These are phyloP conservation scores for Trichonephila clavipes DNA, from an alignment of 1,140 invertebrate species.

Conservation along the genomic window DNA sequence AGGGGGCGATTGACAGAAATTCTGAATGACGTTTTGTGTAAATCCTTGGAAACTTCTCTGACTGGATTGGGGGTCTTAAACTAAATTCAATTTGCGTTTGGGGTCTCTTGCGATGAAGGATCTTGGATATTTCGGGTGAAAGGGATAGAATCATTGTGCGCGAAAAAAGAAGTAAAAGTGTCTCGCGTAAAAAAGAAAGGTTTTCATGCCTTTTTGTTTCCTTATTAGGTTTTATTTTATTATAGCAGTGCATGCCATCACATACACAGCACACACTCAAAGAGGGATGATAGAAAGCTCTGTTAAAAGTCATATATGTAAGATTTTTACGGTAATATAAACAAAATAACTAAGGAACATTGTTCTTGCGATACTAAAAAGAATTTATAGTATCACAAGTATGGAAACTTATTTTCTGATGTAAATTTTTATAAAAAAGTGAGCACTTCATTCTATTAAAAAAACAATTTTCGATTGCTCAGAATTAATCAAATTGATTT, in stretches of 20 bases:
- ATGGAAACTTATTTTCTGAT: no score
- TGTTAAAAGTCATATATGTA: no score
- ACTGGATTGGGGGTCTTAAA: slow-evolving; percentile 47
- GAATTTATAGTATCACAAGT: no score
- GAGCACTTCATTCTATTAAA: no score
- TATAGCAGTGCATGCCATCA: background rate
- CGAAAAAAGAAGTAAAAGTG: background rate
- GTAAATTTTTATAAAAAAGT: no score
- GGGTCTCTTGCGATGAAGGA: background rate
- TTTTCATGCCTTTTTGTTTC: background rate
- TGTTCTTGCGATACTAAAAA: no score
- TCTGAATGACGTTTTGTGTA: slow-evolving; percentile 74
- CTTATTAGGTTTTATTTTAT: background rate
- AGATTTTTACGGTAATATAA: no score
- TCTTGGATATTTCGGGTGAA: slow-evolving; percentile 3
- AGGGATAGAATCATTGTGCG: background rate
- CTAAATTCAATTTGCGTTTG: slow-evolving; percentile 70
- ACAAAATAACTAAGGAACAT: no score
- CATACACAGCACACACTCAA: no score
- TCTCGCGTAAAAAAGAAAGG: background rate
- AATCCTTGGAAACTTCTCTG: slow-evolving; percentile 69
- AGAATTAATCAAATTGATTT: no score
- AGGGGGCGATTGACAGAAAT: slow-evolving; percentile 64
- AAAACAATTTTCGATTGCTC: no score
- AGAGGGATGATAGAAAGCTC: no score